Evolutionary conservation across 64 coral and sea anemone species (phyloP).

Genomic region (Montipora capricornis): DNA sequence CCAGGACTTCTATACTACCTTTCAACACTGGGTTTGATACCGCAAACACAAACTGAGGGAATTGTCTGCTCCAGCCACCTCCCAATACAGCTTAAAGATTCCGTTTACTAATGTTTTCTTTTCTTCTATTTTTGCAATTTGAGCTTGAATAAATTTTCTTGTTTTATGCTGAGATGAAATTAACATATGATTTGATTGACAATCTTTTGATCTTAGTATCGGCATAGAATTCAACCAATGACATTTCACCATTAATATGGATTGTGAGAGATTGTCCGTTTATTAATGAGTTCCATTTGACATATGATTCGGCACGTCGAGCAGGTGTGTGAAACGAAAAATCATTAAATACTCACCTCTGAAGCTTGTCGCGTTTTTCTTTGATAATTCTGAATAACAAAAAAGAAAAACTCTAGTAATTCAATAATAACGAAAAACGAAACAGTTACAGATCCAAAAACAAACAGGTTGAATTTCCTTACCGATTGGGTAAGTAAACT

Average conservation of each 20-base stretch:
- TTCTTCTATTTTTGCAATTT: slow-evolving; percentile 33
- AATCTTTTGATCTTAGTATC: slow-evolving; percentile 20
- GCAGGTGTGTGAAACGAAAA: not conserved
- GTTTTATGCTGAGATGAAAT: slow-evolving; percentile 16
- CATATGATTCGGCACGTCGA: not conserved
- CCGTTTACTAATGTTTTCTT: slow-evolving; percentile 40
- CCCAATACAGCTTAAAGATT: slow-evolving; percentile 24
- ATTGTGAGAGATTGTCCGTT: slow-evolving; percentile 1
- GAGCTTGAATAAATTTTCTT: slow-evolving; percentile 50
- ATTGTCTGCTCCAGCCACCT: not conserved
- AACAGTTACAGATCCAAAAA: not conserved
- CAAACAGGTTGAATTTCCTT: not conserved
- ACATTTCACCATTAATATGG: not conserved
- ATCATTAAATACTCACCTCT: not conserved
- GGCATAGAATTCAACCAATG: not conserved
- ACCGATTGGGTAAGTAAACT: not conserved
- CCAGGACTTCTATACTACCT: slow-evolving; percentile 4
- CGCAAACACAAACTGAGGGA: not conserved
- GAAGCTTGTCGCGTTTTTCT: slow-evolving; percentile 1
- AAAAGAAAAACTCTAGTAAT: slow-evolving; percentile 6
- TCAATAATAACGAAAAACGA: not conserved
- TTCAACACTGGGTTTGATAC: slow-evolving; percentile 6
- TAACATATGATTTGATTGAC: slow-evolving; percentile 46
- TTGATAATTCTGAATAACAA: not conserved
- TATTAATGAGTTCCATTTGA: not conserved